Evolutionary conservation across 2,113 vertebrate species (phyloP).

Genomic region (Brachyhypopomus gauderio): DNA sequence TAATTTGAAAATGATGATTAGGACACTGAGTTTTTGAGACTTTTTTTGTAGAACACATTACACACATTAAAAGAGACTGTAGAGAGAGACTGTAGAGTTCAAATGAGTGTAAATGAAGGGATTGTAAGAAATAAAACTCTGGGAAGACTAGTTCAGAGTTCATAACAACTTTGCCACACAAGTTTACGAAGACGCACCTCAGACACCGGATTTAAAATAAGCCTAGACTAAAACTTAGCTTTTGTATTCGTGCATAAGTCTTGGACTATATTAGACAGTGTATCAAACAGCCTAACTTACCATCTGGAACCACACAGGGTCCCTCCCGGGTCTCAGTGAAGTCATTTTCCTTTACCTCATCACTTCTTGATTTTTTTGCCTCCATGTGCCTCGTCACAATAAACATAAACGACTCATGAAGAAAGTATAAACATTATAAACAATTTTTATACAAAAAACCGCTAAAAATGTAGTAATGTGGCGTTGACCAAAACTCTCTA

Average conservation of each 20-base stretch:
- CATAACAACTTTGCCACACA: no score
- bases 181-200: no score
- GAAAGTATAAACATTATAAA: neutral
- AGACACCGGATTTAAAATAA: no score
- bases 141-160: no score
- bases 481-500: neutral
- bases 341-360: conserved; percentile 61
- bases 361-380: conserved; percentile 63
- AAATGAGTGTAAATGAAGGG: neutral
- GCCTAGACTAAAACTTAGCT: no score
- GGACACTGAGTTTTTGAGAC: neutral
- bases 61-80: no score
- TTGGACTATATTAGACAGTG: neutral
- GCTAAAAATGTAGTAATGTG: neutral
- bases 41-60: neutral
- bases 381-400: conserved; percentile 69
- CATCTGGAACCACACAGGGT: conserved; percentile 61
- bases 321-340: conserved; percentile 56
- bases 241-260: no score
- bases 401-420: conserved; percentile 53
- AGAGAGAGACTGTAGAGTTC: neutral
- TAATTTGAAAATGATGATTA: no score
- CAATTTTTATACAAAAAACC: neutral
- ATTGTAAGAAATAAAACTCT: neutral
- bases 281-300: conserved; percentile 59